Conservation (phyloP, 1,140 invertebrate species). For the Musca domestica region DNA sequence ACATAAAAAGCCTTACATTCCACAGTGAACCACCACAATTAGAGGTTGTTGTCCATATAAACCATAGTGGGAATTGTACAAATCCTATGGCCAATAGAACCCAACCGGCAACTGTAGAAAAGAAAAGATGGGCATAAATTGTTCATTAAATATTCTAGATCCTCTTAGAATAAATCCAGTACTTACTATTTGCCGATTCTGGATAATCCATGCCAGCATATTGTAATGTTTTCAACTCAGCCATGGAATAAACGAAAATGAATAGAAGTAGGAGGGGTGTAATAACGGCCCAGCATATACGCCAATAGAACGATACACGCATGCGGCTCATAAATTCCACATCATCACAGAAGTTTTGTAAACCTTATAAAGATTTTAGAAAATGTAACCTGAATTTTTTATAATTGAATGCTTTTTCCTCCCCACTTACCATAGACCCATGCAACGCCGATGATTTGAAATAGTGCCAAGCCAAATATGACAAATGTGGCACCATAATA, state of each 20-base stretch:
- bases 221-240: slow-evolving; percentile 56
- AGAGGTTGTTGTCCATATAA: slow-evolving; percentile 38
- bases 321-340: slow-evolving; percentile 75
- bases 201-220: slow-evolving; percentile 57
- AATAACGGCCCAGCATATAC: slow-evolving; percentile 75
- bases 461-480: slow-evolving; percentile 70
- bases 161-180: too few relatives aligned
- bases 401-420: too few relatives aligned
- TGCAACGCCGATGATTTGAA: slow-evolving; percentile 68
- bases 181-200: slow-evolving; percentile 49
- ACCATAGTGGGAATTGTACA: slow-evolving; percentile 57
- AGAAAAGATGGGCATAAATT: background rate
- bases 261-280: slow-evolving; percentile 70
- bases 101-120: slow-evolving; percentile 53
- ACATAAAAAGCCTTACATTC: too few relatives aligned
- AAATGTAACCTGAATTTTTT: background rate
- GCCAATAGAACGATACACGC: slow-evolving; percentile 73
- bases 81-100: slow-evolving; percentile 55
- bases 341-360: slow-evolving; percentile 71
- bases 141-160: slow-evolving; percentile 4
- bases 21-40: slow-evolving; percentile 38
- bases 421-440: slow-evolving; percentile 79
- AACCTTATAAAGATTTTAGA: slow-evolving; percentile 57
- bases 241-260: slow-evolving; percentile 67
- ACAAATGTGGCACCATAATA: slow-evolving; percentile 80